Base-by-base conservation (phyloP, 2,888 invertebrate genomes). In the Chrysopilus asiliformis region DNA sequence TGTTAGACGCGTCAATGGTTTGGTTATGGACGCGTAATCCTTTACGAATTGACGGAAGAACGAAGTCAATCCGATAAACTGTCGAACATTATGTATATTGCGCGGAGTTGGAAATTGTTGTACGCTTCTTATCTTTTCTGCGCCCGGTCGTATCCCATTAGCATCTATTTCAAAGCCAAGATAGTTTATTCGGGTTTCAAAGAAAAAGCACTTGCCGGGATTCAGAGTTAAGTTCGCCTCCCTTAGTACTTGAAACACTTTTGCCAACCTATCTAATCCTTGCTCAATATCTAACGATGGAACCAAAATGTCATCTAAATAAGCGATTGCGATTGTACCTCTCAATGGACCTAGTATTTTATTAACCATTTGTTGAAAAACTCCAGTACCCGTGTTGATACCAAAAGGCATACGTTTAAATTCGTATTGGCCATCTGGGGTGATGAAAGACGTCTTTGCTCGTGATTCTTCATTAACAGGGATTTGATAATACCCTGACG, bases 61-160 rank as follows among this genome's bases (percentile, higher is more conserved):
- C 9, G 45, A 43, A 3, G 45, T 44, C 24, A 53, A 33, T 1
- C 51, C 52, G 9, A 53, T 20, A 33, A 52, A 53, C 10, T 42
- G 43, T 4, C 45, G 34, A 3, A 49, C 34, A n/a, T 43, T 28
- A 15, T 41, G 44, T 2, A 43, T 38, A 32, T 38, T 39, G 33
- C 9, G 22, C 8, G 46, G 47, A 8, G 36, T 28, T 13, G 38
- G 40, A 14, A 42, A 42, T 18, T 43, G 22, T 24, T 16, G n/a
- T 2, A 48, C 35, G 2, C 44, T 39, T 2, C 35, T 26, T 5
- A 44, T 34, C 22, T 47, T 45, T 1, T 16, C 17, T 5, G 24
- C 15, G 12, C 44, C 43, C 3, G 48, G 47, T 27, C 26, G 26
- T 1, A 50, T 34, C 1, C 41, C 44, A 4, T 34, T 16, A 7